Evolutionary conservation across 2,888 invertebrate genomes (phyloP).

Genomic region (Nysson spinosus): DNA sequence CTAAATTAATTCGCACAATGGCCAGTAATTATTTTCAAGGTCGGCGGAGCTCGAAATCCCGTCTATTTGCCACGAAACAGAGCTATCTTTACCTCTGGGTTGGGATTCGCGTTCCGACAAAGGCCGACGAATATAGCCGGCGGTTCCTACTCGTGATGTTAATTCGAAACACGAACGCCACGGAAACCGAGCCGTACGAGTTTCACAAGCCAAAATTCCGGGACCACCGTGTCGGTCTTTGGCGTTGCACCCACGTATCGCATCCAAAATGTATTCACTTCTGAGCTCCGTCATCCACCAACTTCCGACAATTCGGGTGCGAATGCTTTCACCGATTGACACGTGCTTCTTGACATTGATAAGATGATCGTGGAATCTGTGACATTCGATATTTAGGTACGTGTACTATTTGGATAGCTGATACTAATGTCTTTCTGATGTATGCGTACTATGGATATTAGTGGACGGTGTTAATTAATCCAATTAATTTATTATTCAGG

Average conservation of each 20-base stretch:
- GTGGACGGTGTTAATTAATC: no score
- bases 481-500: no score
- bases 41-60: constrained; percentile 38
- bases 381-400: no score
- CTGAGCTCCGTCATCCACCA: no score
- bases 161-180: constrained; percentile 56
- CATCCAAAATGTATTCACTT: no score
- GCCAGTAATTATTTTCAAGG: constrained; percentile 49
- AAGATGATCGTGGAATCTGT: no score
- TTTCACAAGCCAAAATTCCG: constrained; percentile 50
- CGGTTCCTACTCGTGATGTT: constrained; percentile 47
- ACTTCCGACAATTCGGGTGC: constrained; percentile 8
- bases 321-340: not conserved
- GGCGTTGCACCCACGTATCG: constrained; percentile 9
- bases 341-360: no score
- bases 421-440: no score
- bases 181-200: constrained; percentile 16
- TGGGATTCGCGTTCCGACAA: constrained; percentile 48
- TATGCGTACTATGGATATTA: no score
- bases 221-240: constrained; percentile 31
- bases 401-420: no score
- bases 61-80: constrained; percentile 42
- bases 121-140: constrained; percentile 58
- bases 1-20: constrained; percentile 19
- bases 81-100: constrained; percentile 55